Base-by-base conservation (phyloP, 2,113 vertebrate species). In the Spheniscus mendiculus region DNA sequence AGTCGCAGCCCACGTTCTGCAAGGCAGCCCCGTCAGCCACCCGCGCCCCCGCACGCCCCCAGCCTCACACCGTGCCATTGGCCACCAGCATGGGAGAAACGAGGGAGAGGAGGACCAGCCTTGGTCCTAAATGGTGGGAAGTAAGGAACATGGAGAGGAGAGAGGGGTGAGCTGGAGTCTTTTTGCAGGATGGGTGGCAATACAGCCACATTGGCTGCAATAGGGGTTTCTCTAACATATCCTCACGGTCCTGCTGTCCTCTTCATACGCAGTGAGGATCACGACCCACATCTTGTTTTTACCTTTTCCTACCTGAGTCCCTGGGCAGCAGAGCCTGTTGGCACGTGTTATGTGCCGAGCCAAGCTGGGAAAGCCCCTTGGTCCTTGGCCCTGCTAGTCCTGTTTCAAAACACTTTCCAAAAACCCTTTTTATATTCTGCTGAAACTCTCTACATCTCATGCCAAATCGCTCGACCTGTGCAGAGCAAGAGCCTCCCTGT, bases 1-100 rank as follows among this genome's bases (percentile, higher is more conserved):
- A 99, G 98, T 99, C 99, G 3, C 99, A 99, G 97, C 99, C 99
- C 56, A 99, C 96, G 0, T 97, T 99, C 99, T 99, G 98, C 53
- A 97, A 93, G 61, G 62, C 34, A 84, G 17, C 55, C 76, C 77
- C 0, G 0, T 87, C 69, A 94, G 69, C n/a, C 22, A 6, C 62
- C 65, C 2, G 3, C 10, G 4, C 36, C 67, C 36, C 83, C 8
- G 2, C 47, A 17, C 10, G 5, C 17, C 73, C 72, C 50, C 80
- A 5, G 18, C 47, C 80, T 15, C 19, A 1, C 72, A 8, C 49
- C 44, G 1, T 20, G 2, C 34, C 38, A 3, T 2, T 20, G 4
- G 47, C 58, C 1, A 1, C 47, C n/a, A 6, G 4, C 8, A 1
- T 9, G 9, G 73, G 9, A 55, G 55, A 49, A 62, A 17, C 3